Evolutionary conservation across 2,797 vertebrate genomes (phyloP), one percentile per base, ranked within the genome.

Genomic region (Leontocebus nigricollis): DNA sequence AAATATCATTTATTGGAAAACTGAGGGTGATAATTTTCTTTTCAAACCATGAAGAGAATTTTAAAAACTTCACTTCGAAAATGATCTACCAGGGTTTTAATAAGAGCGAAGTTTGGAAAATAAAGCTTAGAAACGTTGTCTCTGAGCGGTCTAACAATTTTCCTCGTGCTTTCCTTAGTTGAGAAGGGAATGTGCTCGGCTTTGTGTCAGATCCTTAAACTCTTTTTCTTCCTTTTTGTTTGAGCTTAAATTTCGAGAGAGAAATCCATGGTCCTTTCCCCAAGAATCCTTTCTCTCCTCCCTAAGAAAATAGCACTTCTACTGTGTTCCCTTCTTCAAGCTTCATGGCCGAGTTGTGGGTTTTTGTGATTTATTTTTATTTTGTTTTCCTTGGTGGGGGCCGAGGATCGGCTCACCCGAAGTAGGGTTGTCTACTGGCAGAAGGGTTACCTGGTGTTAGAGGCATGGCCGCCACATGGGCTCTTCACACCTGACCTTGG

Each of bases 171-270:
- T 72, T 4, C 1, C 19, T 33, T 1, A 10, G 55, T 9, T 4
- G 1, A 7, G 73, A n/a, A 39, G 67, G 64, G 41, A 48, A 95
- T 12, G 94, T 82, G 57, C 30, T 94, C 67, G 26, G 73, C 86
- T 95, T 77, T 95, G 67, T 19, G 90, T 96, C 96, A 36, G 46
- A 77, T 50, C 80, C 93, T 57, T 55, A 94, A 81, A 88, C 15
- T 0, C 77, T 55, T 0, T 19, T 0, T 26, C 4, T 20, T 41
- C 27, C 5, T 33, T 59, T 6, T 12, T 24, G 70, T 41, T 50
- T 4, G 93, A 76, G 82, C 80, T 93, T 2, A 14, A 0, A 3
- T 15, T 19, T 50, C 1, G 1, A 46, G 82, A 59, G 72, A 24
- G 44, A 55, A 94, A 80, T 50, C 93, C 59, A 46, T 4, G 5